Conservation (phyloP, 1,140 invertebrate genomes). For the Amphibalanus amphitrite region DNA sequence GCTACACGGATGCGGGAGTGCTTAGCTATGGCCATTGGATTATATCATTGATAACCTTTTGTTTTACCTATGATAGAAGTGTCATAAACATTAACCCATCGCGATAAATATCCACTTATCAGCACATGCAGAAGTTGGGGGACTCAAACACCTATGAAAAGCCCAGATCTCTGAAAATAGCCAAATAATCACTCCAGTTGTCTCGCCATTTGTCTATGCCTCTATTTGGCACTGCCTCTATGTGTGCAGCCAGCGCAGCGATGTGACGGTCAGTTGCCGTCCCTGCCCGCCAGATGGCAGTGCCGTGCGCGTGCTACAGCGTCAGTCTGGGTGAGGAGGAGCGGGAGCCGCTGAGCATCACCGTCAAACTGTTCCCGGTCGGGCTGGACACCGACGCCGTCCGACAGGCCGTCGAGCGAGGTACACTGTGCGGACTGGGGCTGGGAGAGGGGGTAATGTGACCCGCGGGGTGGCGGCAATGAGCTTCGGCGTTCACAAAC, state of each 20-base stretch:
- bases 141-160: no score
- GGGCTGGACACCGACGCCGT: neutral
- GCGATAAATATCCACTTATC: neutral
- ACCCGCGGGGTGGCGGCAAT: no score
- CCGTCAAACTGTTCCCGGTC: neutral
- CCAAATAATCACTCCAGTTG: no score
- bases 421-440: neutral
- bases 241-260: no score
- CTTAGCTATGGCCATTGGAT: neutral
- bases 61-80: neutral
- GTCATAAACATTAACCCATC: neutral
- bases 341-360: neutral
- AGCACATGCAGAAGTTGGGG: no score
- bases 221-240: neutral
- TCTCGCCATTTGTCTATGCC: no score
- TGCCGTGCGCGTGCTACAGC: conserved; percentile 2
- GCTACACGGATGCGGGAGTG: neutral
- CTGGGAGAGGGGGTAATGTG: no score
- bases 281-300: neutral
- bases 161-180: no score
- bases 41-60: neutral
- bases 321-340: neutral
- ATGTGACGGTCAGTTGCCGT: neutral
- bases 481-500: no score
- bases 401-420: neutral